Conservation (phyloP, 2,888 invertebrate genomes). For the Drosophila flavopinicola region DNA sequence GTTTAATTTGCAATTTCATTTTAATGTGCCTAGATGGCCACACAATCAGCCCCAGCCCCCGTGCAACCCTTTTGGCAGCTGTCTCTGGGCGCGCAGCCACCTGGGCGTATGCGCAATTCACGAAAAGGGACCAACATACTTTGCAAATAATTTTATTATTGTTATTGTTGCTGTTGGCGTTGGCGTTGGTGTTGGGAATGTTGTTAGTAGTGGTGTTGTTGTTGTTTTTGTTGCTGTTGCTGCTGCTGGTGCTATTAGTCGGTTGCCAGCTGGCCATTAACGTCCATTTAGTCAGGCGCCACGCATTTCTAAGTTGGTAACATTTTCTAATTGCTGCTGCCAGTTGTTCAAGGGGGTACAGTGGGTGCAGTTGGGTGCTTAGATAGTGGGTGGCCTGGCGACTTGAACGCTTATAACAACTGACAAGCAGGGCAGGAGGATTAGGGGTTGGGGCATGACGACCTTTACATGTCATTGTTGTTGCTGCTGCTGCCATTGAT, state of each 20-base stretch:
- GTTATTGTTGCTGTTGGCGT: conserved; percentile 30
- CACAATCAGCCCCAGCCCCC: neutral
- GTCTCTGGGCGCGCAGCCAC: conserved; percentile 42
- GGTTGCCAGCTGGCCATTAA: conserved; percentile 78
- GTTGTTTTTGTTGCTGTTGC: conserved; percentile 35
- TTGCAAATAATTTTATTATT: conserved; percentile 76
- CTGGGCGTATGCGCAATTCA: conserved; percentile 75
- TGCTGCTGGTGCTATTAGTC: conserved; percentile 69
- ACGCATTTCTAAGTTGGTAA: conserved; percentile 78
- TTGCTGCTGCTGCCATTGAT: conserved; percentile 61
- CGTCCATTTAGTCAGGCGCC: conserved; percentile 77
- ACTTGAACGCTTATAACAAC: conserved; percentile 74
- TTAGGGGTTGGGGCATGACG: neutral
- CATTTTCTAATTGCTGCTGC: conserved; percentile 76
- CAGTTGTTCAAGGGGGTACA: conserved; percentile 51
- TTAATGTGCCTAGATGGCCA: conserved; percentile 61
- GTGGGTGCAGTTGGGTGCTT: neutral
- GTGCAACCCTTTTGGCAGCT: neutral
- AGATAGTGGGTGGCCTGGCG: conserved; percentile 13
- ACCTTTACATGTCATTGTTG: conserved; percentile 36
- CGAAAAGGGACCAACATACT: conserved; percentile 42
- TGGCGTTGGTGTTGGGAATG: conserved; percentile 31
- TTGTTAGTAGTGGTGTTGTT: conserved; percentile 11
- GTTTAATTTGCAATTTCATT: conserved; percentile 80
- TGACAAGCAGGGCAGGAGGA: conserved; percentile 43